Conservation (phyloP, 2,113 vertebrate species). For the Oplegnathus fasciatus region DNA sequence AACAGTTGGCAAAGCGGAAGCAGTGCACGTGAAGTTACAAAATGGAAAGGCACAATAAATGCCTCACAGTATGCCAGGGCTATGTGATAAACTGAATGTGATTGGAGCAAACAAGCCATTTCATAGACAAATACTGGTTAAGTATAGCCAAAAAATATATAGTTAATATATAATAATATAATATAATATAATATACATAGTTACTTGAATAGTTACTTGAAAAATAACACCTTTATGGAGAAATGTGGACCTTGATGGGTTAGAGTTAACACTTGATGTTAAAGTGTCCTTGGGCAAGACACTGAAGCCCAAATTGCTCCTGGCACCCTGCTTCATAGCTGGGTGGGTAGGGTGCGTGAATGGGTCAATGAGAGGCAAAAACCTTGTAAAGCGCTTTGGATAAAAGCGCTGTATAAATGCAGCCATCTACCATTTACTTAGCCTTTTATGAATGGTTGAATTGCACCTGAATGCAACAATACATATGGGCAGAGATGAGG, state of each 20-base stretch:
- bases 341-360: no score
- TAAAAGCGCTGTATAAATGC: no score
- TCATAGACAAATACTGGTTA: background rate
- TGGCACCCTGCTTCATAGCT: no score
- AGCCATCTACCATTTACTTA: no score
- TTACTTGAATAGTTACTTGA: no score
- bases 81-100: background rate
- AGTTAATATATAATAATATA: no score
- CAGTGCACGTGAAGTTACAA: background rate
- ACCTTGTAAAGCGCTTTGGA: no score
- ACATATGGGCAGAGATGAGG: background rate
- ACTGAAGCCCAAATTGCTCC: no score
- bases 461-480: background rate
- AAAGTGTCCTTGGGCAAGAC: background rate
- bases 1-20: constrained; percentile 49
- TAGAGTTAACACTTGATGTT: background rate
- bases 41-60: constrained; percentile 25
- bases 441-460: background rate
- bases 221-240: no score
- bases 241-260: background rate
- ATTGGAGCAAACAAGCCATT: background rate
- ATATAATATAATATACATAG: background rate
- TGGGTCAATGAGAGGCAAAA: no score
- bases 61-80: background rate
- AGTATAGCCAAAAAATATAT: background rate